phyloP scores from a whole-genome alignment of 2,113 vertebrate species.

The Perca flavescens region DNA sequence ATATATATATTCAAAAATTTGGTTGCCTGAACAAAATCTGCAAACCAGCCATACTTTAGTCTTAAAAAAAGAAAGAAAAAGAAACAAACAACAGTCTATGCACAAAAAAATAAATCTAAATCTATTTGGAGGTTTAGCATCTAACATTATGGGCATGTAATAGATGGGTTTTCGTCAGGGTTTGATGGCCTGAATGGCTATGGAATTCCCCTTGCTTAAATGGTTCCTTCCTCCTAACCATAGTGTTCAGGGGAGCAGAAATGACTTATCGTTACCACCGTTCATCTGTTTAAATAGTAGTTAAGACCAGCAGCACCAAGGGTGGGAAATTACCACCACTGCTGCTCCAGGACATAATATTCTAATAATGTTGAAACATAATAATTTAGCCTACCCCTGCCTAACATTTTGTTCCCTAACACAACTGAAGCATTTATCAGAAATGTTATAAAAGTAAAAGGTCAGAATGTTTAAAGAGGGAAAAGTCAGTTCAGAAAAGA shows the following conservation, averaged over 20 bases:
- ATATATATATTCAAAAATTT: neutral
- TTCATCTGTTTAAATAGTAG: constrained; percentile 16
- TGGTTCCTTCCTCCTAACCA: constrained; percentile 35
- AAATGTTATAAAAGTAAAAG: neutral
- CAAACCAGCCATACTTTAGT: neutral
- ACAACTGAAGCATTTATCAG: neutral
- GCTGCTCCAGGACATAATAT: neutral
- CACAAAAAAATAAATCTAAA: neutral
- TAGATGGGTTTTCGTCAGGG: neutral
- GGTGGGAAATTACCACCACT: constrained; percentile 11
- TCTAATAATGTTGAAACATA: neutral
- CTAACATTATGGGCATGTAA: constrained; percentile 21
- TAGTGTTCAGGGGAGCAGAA: constrained; percentile 29
- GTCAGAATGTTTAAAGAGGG: neutral
- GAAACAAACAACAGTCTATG: neutral
- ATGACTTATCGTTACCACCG: neutral
- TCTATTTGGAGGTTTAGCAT: neutral
- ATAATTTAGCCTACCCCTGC: neutral
- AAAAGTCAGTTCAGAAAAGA: neutral
- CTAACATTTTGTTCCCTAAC: neutral
- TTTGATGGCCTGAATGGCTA: neutral
- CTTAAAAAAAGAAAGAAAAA: neutral
- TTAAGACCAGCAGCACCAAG: neutral
- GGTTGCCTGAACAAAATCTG: neutral
- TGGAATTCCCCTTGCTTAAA: constrained; percentile 26